Evolutionary conservation across 1,140 invertebrate genomes (phyloP), one percentile per base, ranked within the genome.

Genomic region (Argopecten irradians): DNA sequence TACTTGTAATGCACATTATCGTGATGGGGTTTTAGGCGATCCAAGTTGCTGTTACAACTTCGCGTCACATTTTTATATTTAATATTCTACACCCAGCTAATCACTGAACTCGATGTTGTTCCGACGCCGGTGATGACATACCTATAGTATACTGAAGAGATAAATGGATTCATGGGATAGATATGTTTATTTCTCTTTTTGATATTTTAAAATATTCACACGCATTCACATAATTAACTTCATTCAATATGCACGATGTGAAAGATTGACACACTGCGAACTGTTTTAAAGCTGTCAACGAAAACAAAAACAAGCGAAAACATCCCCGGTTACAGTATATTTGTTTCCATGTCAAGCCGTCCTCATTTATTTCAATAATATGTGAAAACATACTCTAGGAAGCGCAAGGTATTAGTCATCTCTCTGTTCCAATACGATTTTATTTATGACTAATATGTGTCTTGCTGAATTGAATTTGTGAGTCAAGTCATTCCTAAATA

Each of bases 1-100:
- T 71, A 71, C 22, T 71, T 71, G 28, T 71, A 71, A 71, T n/a
- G n/a, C 55, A 71, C 55, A 71, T 71, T 71, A 71, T 71, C 55
- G 5, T 71, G 55, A 71, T 71, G 55, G 22, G 55, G 22, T 71
- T 22, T 71, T 71, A n/a, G 55, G 1, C 28, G 55, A 71, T 71
- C n/a, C 55, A 11, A 28, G 55, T 22, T n/a, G 22, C 28, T 71
- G 55, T 71, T 28, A 71, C 55, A 71, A 71, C 55, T 71, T 71
- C 55, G 28, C 0, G 55, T 71, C 13, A 28, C 55, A n/a, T 16
- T 28, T 71, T 71, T n/a, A 71, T 46, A 46, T 46, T 46, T 46
- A 71, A 71, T 71, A 71, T 71, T 11, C 5, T 71, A 28, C 22
- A 71, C 55, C 22, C 55, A 71, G 55, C n/a, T n/a, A 71, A 22